Percentiles rank a stretch among this genome's conserved stretches.
Evolutionary conservation across 2,888 invertebrate genomes (phyloP).

Genomic region (Pecten maximus): DNA sequence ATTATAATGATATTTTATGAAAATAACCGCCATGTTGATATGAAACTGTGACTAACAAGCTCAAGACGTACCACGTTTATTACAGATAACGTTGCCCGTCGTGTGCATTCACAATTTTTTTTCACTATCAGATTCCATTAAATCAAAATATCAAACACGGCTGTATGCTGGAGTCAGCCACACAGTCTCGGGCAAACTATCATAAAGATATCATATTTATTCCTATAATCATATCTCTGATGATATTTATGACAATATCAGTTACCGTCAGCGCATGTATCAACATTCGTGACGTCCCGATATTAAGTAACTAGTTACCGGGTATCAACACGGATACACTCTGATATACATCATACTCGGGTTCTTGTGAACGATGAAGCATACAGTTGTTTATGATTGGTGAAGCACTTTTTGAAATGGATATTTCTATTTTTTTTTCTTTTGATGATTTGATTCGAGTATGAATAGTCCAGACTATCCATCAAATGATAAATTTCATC

Average conservation of each 20-base stretch:
- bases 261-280: not conserved
- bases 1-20: too few relatives aligned
- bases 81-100: too few relatives aligned
- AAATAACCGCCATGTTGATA: too few relatives aligned
- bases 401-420: slow-evolving; percentile 21
- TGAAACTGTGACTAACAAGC: too few relatives aligned
- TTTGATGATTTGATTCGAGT: slow-evolving; percentile 20
- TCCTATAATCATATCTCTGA: not conserved
- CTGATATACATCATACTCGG: too few relatives aligned
- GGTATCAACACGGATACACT: too few relatives aligned
- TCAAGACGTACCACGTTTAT: too few relatives aligned
- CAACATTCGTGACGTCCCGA: not conserved
- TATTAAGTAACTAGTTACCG: not conserved
- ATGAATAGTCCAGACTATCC: not conserved
- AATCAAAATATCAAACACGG: too few relatives aligned
- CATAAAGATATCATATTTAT: not conserved
- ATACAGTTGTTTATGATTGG: not conserved
- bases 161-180: too few relatives aligned
- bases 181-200: not conserved
- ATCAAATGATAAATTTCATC: slow-evolving; percentile 14
- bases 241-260: not conserved
- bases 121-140: too few relatives aligned
- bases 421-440: slow-evolving; percentile 22
- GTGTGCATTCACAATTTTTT: too few relatives aligned
- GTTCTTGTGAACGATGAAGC: too few relatives aligned